Evolutionary conservation across 92 coral and sea anemone species (phyloP).

Genomic region (Bergia sp.): DNA sequence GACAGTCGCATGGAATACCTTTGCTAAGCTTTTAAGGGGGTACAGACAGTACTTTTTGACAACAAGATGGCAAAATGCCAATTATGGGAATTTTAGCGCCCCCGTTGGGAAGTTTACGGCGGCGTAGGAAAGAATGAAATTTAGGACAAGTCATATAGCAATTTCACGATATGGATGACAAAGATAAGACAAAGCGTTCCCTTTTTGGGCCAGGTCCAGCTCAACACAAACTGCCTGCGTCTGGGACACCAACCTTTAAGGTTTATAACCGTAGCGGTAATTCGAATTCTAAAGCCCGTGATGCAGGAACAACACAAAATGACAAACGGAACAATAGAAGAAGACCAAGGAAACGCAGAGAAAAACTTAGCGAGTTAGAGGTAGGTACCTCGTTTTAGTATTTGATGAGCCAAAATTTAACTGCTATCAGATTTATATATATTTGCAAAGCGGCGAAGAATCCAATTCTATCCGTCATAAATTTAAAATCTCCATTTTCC

Average conservation of each 20-base stretch:
- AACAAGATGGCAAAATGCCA: not conserved
- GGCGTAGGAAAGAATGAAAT: conserved; percentile 3
- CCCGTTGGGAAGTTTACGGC: not conserved
- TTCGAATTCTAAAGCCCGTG: conserved; percentile 3
- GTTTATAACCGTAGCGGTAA: not conserved
- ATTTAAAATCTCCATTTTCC: too few relatives aligned
- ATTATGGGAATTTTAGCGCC: not conserved
- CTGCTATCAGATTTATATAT: too few relatives aligned
- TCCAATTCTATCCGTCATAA: too few relatives aligned
- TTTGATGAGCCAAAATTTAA: not conserved
- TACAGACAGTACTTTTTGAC: not conserved
- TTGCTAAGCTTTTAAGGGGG: not conserved
- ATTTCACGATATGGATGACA: conserved; percentile 12
- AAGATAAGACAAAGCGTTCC: conserved; percentile 14
- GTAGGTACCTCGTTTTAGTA: not conserved
- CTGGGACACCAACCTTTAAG: not conserved
- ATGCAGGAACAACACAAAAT: not conserved
- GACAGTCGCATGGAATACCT: not conserved
- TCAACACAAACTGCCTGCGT: not conserved
- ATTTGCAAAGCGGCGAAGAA: too few relatives aligned
- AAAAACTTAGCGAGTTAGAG: conserved; percentile 7
- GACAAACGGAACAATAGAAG: conserved; percentile 5
- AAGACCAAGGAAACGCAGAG: not conserved
- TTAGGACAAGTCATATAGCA: not conserved
- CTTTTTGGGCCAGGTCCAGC: not conserved